Base-by-base conservation (phyloP, 2,797 vertebrate genomes). In the Pipistrellus pipistrellus region DNA sequence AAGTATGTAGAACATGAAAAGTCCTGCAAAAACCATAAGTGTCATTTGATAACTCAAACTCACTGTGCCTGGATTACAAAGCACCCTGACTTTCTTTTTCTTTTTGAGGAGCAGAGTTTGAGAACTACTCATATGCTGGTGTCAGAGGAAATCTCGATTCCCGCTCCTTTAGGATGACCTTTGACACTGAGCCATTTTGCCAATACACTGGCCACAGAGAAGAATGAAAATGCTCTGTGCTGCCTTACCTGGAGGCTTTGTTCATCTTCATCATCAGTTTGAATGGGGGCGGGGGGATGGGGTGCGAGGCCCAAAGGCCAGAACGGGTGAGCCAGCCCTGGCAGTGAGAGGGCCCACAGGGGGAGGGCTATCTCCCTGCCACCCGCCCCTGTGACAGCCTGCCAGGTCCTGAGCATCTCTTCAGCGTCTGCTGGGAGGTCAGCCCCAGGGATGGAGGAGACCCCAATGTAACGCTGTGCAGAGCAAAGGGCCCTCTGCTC, bases 201-300 rank as follows among this genome's bases (percentile, higher is more conserved):
- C 35, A 68, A 17, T 21, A 53, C 72, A 17, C 20, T 59, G 35
- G 21, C 15, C 14, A 15, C 44, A 14, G 14, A 86, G 21, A 78
- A 46, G 53, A 78, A n/a, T 3, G 27, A 20, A 51, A 38, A 25
- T 7, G 23, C 18, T 8, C 32, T 4, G 0, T 4, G 8, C 75
- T 53, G 38, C 59, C 32, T 55, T 35, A 21, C 21, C 13, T 77
- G 15, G 53, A 53, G 27, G 20, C 38, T 78, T 59, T 44, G 23
- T 41, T 53, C 59, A 75, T 53, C n/a, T 73, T 73, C 66, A 10
- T 71, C 14, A 5, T 38, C 51, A 25, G 2, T 80, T 66, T 81
- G 13, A 81, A 13, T 1, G 6, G 7, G 20, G 38, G 38, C 27
- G 32, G 1, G 6, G 38, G 38, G 38, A 1, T 5, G 20, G 35